A percentile compares a stretch with the other conserved stretches of the same genome.
Evolutionary conservation across 2,888 invertebrate species (phyloP).

Genomic region (Bunonema sp.): DNA sequence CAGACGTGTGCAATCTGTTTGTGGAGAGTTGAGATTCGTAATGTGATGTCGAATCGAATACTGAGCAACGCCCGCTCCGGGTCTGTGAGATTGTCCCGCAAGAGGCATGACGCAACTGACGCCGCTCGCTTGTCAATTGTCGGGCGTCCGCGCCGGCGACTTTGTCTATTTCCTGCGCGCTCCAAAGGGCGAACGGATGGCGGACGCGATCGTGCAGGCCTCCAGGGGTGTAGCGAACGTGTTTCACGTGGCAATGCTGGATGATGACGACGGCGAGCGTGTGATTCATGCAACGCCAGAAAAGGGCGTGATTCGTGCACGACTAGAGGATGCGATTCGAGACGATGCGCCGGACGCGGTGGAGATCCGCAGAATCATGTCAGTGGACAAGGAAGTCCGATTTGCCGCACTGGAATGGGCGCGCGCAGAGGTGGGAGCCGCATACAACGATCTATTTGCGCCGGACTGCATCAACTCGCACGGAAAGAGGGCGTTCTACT

Average conservation of each 20-base stretch:
- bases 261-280: neutral
- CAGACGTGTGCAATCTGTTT: too few species aligned
- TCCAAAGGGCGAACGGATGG: neutral
- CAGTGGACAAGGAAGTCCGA: conserved; percentile 4
- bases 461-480: conserved; percentile 9
- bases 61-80: too few species aligned
- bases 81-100: too few species aligned
- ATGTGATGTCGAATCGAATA: too few species aligned
- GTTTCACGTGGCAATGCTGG: conserved; percentile 9
- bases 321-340: conserved; percentile 3
- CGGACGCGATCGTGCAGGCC: conserved; percentile 6
- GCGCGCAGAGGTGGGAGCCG: conserved; percentile 8
- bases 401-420: conserved; percentile 7
- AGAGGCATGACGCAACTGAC: too few species aligned
- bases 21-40: too few species aligned
- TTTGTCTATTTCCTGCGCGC: conserved; percentile 9
- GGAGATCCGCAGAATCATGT: conserved; percentile 6
- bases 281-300: conserved; percentile 7
- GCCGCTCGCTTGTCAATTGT: too few species aligned
- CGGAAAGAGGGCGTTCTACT: conserved; percentile 10
- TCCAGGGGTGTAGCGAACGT: conserved; percentile 5
- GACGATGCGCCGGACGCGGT: conserved; percentile 6
- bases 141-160: conserved; percentile 7
- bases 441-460: conserved; percentile 17
- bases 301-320: conserved; percentile 6